Evolutionary conservation across 1,140 invertebrate genomes (phyloP).

Genomic region (Meloidogyne floridensis): DNA sequence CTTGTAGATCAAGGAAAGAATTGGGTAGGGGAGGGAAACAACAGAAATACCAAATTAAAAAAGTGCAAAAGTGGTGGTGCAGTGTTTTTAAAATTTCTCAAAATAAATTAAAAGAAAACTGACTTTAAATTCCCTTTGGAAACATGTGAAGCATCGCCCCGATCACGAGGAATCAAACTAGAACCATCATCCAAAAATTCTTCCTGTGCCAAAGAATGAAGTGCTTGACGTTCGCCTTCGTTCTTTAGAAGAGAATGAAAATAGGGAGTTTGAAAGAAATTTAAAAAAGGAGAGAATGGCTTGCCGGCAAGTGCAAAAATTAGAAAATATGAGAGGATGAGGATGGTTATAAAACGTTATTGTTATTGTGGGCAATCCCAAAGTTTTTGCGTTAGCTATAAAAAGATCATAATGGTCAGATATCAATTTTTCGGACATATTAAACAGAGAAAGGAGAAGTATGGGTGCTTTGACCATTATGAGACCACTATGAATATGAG

Average conservation of each 20-base stretch:
- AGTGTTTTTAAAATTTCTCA: not conserved
- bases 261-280: not conserved
- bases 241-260: constrained; percentile 41
- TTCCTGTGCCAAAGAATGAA: constrained; percentile 51
- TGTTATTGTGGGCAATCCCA: too few relatives aligned
- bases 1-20: too few relatives aligned
- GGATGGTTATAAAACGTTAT: too few relatives aligned
- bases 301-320: not conserved
- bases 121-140: constrained; percentile 58
- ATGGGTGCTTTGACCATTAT: too few relatives aligned
- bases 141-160: constrained; percentile 28
- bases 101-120: constrained; percentile 12
- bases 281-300: not conserved
- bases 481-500: too few relatives aligned
- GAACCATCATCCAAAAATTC: constrained; percentile 45
- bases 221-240: constrained; percentile 56
- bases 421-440: too few relatives aligned
- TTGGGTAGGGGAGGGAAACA: too few relatives aligned
- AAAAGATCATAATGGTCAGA: too few relatives aligned
- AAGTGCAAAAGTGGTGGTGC: not conserved
- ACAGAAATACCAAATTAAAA: not conserved
- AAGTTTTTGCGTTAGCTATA: too few relatives aligned
- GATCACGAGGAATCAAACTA: constrained; percentile 52
- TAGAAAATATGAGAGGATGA: too few relatives aligned
- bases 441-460: too few relatives aligned